Evolutionary conservation across 2,797 vertebrate genomes (phyloP), one percentile per base, ranked within the genome.

Genomic region (Propithecus perrieri): DNA sequence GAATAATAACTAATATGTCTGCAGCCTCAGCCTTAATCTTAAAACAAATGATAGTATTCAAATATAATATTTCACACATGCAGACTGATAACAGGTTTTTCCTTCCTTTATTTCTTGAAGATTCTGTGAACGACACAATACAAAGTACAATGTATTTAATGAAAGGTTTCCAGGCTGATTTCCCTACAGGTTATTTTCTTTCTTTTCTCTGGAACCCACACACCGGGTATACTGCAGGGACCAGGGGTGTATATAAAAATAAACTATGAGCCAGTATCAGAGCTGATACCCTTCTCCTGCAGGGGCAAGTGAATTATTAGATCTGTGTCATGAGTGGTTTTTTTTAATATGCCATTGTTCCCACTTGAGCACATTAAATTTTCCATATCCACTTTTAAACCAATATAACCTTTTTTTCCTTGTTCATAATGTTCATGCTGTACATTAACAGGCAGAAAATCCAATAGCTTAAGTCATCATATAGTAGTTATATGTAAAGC

Each of bases 331-430:
- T 98, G 98, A 98, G 63, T 98, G 95, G 97, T 98, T 99, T 98
- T 98, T 99, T 99, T 98, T 99, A 98, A 98, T 98, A 99, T 98
- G 98, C 98, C 98, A 99, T 98, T 98, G 98, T 98, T 98, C 98
- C 98, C 98, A 98, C 97, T 98, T 98, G 97, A 98, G 98, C 98
- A 98, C 98, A 98, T 98, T 98, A 98, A 98, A 98, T 98, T 98
- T 98, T 98, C 98, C 98, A 98, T 98, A 98, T 98, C 98, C 97
- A 98, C 98, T 98, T 99, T 98, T 98, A 98, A 98, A 98, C 97
- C 98, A 98, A 98, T 98, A 98, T 98, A 98, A 98, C 97, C 98
- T 98, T 98, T 98, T 97, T 98, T 97, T 80, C 97, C 97, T 98
- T 97, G 98, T 98, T 98, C 97, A 98, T 98, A 98, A 98, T 98